phyloP scores from a whole-genome alignment of 2,113 vertebrate species.

The Phocoena sinus region DNA sequence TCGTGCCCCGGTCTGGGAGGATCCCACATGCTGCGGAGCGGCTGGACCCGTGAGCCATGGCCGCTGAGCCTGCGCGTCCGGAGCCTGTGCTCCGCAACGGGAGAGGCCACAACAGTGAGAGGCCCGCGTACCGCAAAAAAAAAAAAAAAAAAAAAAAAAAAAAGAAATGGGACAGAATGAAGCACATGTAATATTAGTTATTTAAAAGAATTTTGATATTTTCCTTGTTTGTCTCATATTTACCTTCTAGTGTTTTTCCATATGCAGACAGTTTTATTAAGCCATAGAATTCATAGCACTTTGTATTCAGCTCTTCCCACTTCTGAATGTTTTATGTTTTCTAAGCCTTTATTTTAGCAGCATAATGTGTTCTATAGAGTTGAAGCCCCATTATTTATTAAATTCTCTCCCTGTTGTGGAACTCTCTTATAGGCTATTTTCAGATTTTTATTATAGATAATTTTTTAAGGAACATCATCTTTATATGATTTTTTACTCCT shows the following conservation, averaged over 20 bases:
- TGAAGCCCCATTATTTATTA: constrained; percentile 25
- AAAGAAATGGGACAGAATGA: constrained; percentile 30
- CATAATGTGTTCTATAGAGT: constrained; percentile 8
- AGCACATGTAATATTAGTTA: neutral
- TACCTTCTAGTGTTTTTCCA: neutral
- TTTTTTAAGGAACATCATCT: neutral
- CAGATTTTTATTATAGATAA: constrained; percentile 19
- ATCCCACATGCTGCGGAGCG: too few species aligned
- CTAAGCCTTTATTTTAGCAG: constrained; percentile 16
- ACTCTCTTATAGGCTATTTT: neutral
- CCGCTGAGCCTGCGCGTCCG: too few species aligned
- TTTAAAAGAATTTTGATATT: neutral
- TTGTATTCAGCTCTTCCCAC: neutral
- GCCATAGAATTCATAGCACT: neutral
- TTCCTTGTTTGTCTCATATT: constrained; percentile 21
- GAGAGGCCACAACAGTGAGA: too few species aligned
- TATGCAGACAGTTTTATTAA: constrained; percentile 13
- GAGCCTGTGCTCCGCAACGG: too few species aligned
- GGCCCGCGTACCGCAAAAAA: too few species aligned
- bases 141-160: too few species aligned
- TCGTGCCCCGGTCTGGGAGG: too few species aligned
- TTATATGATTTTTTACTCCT: constrained; percentile 20
- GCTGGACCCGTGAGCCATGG: too few species aligned
- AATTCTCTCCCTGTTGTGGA: neutral
- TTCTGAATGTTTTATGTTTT: constrained; percentile 43